These are phyloP conservation scores for Synergus itoensis DNA, from an alignment of 2,888 invertebrate species.

Conservation along the genomic window DNA sequence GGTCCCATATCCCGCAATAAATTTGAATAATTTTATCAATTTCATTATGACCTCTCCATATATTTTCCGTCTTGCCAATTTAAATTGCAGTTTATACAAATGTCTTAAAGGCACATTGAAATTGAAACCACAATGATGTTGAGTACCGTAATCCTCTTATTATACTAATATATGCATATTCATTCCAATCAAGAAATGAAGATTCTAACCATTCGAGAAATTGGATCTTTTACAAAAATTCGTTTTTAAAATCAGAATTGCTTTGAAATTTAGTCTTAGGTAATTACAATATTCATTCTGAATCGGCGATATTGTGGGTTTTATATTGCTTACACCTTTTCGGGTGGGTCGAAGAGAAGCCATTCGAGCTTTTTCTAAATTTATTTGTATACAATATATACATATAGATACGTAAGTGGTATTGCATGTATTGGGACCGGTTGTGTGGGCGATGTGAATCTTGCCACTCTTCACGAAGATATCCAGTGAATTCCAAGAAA, in stretches of 20 bases:
- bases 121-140: conserved; percentile 36
- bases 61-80: background rate
- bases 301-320: conserved; percentile 15
- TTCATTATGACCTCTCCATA: background rate
- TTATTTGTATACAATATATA: background rate
- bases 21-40: no score
- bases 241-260: background rate
- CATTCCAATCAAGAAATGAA: conserved; percentile 32
- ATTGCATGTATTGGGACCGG: conserved; percentile 27
- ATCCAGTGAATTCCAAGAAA: background rate
- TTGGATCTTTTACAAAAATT: conserved; percentile 10
- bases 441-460: conserved; percentile 34
- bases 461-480: conserved; percentile 28
- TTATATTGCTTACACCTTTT: conserved; percentile 16
- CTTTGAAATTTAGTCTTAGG: background rate
- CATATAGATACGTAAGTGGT: background rate
- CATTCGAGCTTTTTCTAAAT: background rate
- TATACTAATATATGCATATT: conserved; percentile 19
- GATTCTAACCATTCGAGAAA: conserved; percentile 12
- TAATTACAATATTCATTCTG: conserved; percentile 14
- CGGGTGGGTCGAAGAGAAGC: background rate
- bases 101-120: background rate
- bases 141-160: conserved; percentile 27
- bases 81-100: conserved; percentile 10
- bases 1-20: no score